phyloP scores from a whole-genome alignment of 2,113 vertebrate genomes.

The Siphamia tubifer region DNA sequence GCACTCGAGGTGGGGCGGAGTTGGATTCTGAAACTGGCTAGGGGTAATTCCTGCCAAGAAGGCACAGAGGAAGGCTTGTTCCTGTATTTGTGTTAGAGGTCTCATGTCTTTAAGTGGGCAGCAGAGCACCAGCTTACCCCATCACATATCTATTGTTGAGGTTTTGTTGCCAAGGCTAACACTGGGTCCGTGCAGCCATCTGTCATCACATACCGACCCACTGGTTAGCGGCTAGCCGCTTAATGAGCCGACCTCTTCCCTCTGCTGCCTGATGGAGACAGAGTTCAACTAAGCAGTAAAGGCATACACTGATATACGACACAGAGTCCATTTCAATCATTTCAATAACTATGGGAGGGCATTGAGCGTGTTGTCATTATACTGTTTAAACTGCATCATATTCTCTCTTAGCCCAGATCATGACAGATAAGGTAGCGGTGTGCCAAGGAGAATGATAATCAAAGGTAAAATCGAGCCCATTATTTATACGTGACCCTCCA shows the following conservation, averaged over 20 bases:
- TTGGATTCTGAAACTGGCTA: background rate
- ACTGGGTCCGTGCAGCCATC: constrained; percentile 37
- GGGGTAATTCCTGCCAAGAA: constrained; percentile 41
- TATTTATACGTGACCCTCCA: constrained; percentile 28
- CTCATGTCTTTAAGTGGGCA: constrained; percentile 25
- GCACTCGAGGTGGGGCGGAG: background rate
- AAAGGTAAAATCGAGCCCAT: constrained; percentile 17
- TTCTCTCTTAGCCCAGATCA: constrained; percentile 9
- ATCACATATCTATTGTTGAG: constrained; percentile 38
- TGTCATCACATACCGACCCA: constrained; percentile 47
- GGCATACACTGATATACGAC: constrained; percentile 11
- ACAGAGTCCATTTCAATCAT: constrained; percentile 31
- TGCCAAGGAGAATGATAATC: constrained; percentile 25
- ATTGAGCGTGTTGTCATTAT: constrained; percentile 27
- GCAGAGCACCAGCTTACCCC: constrained; percentile 27
- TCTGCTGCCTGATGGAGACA: constrained; percentile 19
- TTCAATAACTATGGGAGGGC: constrained; percentile 4
- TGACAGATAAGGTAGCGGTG: constrained; percentile 18
- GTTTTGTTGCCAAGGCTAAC: constrained; percentile 42
- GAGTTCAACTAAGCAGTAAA: constrained; percentile 25
- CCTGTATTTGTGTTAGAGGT: constrained; percentile 37
- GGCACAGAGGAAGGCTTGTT: constrained; percentile 39
- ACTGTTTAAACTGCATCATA: constrained; percentile 24
- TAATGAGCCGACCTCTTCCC: constrained; percentile 20
- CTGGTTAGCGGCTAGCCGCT: constrained; percentile 11